Evolutionary conservation across 2,113 vertebrate genomes (phyloP), one percentile per base, ranked within the genome.

Genomic region (Pterocles burchelli): DNA sequence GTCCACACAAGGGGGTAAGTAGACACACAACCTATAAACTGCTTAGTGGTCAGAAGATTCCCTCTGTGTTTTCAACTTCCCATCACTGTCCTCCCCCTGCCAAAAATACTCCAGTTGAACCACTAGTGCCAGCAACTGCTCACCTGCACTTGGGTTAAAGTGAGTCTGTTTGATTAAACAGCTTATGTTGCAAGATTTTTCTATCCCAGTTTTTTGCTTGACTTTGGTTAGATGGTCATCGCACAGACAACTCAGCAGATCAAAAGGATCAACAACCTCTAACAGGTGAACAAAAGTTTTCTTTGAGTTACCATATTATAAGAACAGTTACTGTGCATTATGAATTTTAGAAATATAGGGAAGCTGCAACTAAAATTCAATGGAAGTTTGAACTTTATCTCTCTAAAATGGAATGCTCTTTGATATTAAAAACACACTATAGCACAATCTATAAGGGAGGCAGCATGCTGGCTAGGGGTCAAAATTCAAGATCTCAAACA

Each of bases 401-500:
- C 76, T 38, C 58, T 52, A 25, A 84, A 75, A 61, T 7, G 12
- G 26, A 17, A 14, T 20, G 2, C 41, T 38, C 7, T 10, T 75
- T 52, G 49, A 14, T 75, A 34, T 3, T 54, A 38, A 77, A 86
- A 20, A 8, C 13, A 3, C n/a, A n/a, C n/a, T n/a, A n/a, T n/a
- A n/a, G n/a, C n/a, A n/a, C n/a, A 43, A 13, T 49, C 21, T 72
- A 2, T 46, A 76, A 58, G 15, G 45, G 13, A 76, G 14, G 55
- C 28, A 68, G 70, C 8, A 13, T 7, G 20, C 26, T 74, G n/a
- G 68, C 46, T 48, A 63, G 41, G 11, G 41, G 75, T 89, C 85
- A 80, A 68, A 93, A 90, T 24, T 71, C 20, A 65, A 54, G 49
- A 66, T n/a, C 29, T 80, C 72, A 88, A 88, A 91, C 26, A 66